Conservation (phyloP, 2,888 invertebrate species). For the Pedicia rivosa region DNA sequence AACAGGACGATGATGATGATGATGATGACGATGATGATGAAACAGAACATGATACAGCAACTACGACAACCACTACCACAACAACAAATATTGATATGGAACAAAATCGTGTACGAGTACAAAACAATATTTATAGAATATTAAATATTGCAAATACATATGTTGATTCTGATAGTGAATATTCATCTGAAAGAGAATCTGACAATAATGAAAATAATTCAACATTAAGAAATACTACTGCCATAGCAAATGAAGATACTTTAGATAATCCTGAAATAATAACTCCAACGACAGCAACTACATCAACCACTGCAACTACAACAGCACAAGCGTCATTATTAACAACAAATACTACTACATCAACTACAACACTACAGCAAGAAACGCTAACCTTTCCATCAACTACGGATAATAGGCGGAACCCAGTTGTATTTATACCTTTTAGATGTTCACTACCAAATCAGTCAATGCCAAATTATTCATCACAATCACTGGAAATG, state of each 20-base stretch:
- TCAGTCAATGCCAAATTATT: too few species aligned
- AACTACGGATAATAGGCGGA: too few species aligned
- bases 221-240: neutral
- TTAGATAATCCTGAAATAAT: too few species aligned
- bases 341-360: too few species aligned
- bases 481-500: constrained; percentile 6
- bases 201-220: constrained; percentile 6
- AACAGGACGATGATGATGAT: neutral
- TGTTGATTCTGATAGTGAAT: constrained; percentile 11
- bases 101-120: too few species aligned
- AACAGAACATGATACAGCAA: constrained; percentile 6
- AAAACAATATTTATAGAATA: too few species aligned
- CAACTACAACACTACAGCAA: too few species aligned
- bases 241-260: constrained; percentile 3
- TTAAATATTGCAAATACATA: constrained; percentile 17
- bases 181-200: constrained; percentile 6
- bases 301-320: constrained; percentile 9
- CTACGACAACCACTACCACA: constrained; percentile 5
- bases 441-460: too few species aligned
- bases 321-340: neutral
- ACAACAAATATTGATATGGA: neutral
- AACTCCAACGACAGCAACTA: constrained; percentile 12
- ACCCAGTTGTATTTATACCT: too few species aligned
- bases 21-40: neutral
- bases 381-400: too few species aligned